Evolutionary conservation across 1,140 invertebrate genomes (phyloP), one percentile per base, ranked within the genome.

Genomic region (Drosophila athabasca): DNA sequence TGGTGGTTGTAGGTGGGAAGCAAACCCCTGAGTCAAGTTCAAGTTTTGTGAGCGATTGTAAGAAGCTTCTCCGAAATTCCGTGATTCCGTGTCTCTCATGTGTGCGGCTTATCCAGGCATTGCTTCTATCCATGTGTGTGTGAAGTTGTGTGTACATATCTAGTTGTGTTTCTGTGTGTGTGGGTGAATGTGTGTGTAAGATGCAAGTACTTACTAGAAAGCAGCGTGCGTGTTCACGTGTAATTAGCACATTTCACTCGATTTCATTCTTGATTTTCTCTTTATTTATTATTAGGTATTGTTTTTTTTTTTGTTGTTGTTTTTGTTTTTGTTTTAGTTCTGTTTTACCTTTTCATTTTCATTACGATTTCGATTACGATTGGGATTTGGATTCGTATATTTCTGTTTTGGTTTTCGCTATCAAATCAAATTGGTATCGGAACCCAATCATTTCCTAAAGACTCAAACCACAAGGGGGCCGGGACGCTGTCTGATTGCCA

Each of bases 221-320:
- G 71, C 71, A 52, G 71, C 61, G 71, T 75, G 71, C 71, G 71
- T 75, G 71, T 66, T 75, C 54, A 59, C 53, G 52, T 75, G 71
- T 75, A 75, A 75, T 75, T 75, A 75, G 71, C 71, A 75, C 71
- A 75, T 75, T 75, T 75, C 54, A 75, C 53, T 75, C 54, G 62
- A 75, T 66, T 66, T 55, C 57, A 24, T 64, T 76, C 55, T 59
- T 68, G 29, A 31, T 48, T 74, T 59, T 48, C 24, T 26, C 24
- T 26, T 26, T 26, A 26, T 26, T 26, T 26, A 26, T 26, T 26
- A 19, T 19, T 19, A 1, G 17, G 17, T 26, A 26, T 26, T 26
- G 3, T 24, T 2, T 2, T 24, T 24, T 24, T 24, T 24, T 24
- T 64, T 46, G n/a, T n/a, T n/a, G n/a, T n/a, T n/a, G n/a, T 48